Percentiles rank a stretch among this genome's conserved stretches.
Conservation (phyloP, 2,113 vertebrate genomes). For the Donacobius atricapilla region DNA sequence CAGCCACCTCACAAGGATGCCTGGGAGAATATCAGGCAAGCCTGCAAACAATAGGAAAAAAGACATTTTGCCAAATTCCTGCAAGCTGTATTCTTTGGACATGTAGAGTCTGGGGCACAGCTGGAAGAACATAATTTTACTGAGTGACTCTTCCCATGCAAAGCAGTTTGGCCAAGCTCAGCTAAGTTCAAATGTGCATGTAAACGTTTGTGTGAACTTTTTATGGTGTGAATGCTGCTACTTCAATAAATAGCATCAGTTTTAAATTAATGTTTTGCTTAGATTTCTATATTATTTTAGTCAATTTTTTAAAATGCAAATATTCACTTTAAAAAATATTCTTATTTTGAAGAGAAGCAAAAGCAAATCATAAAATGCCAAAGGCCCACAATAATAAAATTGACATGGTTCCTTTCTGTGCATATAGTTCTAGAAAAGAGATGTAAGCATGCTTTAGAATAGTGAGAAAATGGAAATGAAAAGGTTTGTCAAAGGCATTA, state of each 20-base stretch:
- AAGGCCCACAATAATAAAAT: background rate
- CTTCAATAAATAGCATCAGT: background rate
- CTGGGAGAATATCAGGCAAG: background rate
- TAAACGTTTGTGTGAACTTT: background rate
- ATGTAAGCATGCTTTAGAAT: background rate
- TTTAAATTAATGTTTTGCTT: background rate
- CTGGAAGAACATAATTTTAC: background rate
- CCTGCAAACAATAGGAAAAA: background rate
- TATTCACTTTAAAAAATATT: background rate
- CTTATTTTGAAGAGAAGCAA: background rate
- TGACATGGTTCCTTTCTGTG: rapidly evolving
- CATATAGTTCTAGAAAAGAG: background rate
- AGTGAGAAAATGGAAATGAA: background rate
- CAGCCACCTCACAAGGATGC: rapidly evolving
- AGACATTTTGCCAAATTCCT: background rate
- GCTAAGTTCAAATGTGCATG: rapidly evolving
- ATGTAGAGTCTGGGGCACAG: background rate
- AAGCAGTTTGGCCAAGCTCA: background rate
- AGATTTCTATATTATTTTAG: background rate
- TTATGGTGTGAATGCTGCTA: background rate
- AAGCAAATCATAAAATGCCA: background rate
- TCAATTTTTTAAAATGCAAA: background rate
- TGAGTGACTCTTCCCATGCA: background rate
- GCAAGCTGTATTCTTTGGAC: background rate
- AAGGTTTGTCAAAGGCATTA: background rate